A percentile compares a stretch with the other conserved stretches of the same genome.
Conservation (phyloP, 2,888 invertebrate genomes). For the Phymatocera aterrima region DNA sequence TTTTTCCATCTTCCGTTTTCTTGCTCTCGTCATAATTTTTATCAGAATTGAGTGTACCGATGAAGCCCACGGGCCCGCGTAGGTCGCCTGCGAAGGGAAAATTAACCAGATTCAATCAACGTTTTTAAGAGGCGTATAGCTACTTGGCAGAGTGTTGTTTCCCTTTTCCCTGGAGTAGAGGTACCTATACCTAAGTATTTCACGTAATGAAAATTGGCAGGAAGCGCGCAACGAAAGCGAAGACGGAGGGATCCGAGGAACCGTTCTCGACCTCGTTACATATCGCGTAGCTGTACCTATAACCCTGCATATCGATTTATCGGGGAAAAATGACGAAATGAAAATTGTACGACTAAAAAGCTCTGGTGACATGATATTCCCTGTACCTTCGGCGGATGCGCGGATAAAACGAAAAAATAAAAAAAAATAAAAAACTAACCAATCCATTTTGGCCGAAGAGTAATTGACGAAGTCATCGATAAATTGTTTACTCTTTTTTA, state of each 20-base stretch:
- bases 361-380: neutral
- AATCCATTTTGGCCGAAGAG: too few species aligned
- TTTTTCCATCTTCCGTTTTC: too few species aligned
- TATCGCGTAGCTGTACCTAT: neutral
- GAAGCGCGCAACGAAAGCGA: neutral
- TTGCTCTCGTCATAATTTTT: too few species aligned
- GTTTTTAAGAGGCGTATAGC: neutral
- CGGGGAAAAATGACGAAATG: neutral
- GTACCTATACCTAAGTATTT: too few species aligned
- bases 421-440: too few species aligned
- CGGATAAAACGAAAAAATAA: too few species aligned
- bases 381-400: too few species aligned
- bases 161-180: constrained; percentile 5
- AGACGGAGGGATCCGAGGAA: too few species aligned
- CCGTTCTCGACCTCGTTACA: neutral
- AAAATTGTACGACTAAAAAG: neutral
- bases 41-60: too few species aligned
- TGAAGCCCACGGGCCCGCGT: too few species aligned
- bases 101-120: constrained; percentile 21
- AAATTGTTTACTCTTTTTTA: neutral
- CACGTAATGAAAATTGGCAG: constrained; percentile 14
- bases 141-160: neutral
- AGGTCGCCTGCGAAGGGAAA: neutral
- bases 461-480: too few species aligned
- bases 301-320: constrained; percentile 1